phyloP scores from a whole-genome alignment of 2,888 invertebrate species.

The Myathropa florea region DNA sequence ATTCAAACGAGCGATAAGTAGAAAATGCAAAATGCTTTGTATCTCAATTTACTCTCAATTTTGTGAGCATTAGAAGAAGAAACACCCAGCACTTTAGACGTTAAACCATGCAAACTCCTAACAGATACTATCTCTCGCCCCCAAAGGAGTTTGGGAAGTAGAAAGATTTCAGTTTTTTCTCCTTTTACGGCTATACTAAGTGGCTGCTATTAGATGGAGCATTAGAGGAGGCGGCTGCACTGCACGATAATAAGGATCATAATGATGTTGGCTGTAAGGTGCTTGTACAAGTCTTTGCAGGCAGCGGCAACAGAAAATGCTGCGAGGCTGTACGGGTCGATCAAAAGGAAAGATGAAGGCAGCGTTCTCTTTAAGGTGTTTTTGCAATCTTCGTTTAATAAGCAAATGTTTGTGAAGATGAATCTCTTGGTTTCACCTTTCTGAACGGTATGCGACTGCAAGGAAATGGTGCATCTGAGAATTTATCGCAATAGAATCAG shows the following conservation, averaged over 20 bases:
- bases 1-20: conserved; percentile 53
- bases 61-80: conserved; percentile 59
- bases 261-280: conserved; percentile 52
- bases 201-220: conserved; percentile 51
- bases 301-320: not conserved
- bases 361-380: conserved; percentile 33
- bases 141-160: conserved; percentile 39
- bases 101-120: conserved; percentile 49
- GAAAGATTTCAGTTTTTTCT: not conserved
- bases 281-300: not conserved
- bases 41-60: conserved; percentile 68
- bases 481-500: conserved; percentile 61
- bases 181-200: conserved; percentile 49
- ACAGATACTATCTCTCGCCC: conserved; percentile 42
- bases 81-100: conserved; percentile 61
- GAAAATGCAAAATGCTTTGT: conserved; percentile 66
- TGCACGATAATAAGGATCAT: conserved; percentile 53
- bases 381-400: conserved; percentile 56
- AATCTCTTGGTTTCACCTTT: conserved; percentile 31
- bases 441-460: not conserved
- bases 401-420: conserved; percentile 67
- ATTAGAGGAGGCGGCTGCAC: conserved; percentile 52
- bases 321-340: not conserved
- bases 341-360: not conserved
- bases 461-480: conserved; percentile 1